phyloP scores from a whole-genome alignment of 53 echinoderm and acorn worm genomes.

The Temnopleurus reevesii region DNA sequence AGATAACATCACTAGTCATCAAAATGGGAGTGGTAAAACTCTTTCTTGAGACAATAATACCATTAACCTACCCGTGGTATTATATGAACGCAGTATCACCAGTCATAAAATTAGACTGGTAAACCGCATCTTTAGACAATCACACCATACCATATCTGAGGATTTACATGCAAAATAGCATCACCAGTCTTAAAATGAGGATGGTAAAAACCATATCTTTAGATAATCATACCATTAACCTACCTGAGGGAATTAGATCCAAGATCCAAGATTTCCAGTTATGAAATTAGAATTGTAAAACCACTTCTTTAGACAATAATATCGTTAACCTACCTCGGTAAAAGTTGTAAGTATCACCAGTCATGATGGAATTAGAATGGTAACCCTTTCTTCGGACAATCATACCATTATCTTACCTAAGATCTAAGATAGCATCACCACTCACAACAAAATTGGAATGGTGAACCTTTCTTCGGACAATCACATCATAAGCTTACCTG shows the following conservation, averaged over 20 bases:
- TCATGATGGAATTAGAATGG: too few species aligned
- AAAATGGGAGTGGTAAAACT: neutral
- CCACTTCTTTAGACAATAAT: neutral
- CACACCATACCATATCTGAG: constrained; percentile 62
- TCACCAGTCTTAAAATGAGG: neutral
- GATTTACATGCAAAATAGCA: constrained; percentile 76
- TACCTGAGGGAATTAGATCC: neutral
- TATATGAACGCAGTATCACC: neutral
- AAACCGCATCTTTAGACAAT: neutral
- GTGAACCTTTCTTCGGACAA: neutral
- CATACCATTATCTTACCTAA: neutral
- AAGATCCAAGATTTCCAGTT: neutral
- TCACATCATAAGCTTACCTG: constrained; percentile 59
- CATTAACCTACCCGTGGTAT: neutral
- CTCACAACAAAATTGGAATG: neutral
- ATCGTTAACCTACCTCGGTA: too few species aligned
- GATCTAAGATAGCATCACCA: neutral
- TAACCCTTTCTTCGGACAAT: neutral
- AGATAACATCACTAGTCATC: neutral
- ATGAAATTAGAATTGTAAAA: neutral
- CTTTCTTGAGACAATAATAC: neutral
- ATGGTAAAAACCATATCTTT: neutral
- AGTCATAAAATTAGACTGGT: neutral
- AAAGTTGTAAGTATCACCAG: too few species aligned
- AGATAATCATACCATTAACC: neutral